Evolutionary conservation across 2,888 invertebrate species (phyloP), one percentile per base, ranked within the genome.

Genomic region (Eupelmus urozonus): DNA sequence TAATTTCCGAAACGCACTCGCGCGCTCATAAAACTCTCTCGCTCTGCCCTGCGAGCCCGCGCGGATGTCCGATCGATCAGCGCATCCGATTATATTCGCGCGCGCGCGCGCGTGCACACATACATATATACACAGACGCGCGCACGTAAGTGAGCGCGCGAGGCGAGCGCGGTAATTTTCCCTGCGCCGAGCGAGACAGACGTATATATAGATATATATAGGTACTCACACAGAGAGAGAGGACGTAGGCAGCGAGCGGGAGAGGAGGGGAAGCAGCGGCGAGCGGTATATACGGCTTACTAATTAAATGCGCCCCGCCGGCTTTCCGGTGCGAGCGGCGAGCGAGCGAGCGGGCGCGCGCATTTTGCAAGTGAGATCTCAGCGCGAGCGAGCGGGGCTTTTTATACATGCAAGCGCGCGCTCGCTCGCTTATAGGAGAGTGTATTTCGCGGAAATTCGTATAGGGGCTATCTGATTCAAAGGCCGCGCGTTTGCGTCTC

Each of bases 221-320:
- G 40, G 27, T 9, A n/a, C n/a, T n/a, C n/a, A n/a, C n/a, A n/a
- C n/a, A 27, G 57, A n/a, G 42, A 51, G 45, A 51, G 74, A 60
- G 51, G n/a, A 16, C 20, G 59, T 59, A 45, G n/a, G 23, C 9
- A 49, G 65, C 9, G 65, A 42, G 53, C 40, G 67, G 63, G 53
- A 40, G 70, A 60, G 55, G 25, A 34, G 51, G 53, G n/a, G 45
- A 27, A 25, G 40, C 3, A 49, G 20, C 16, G 25, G 57, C 0
- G 49, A 55, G 73, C 57, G 60, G 49, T 27, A 49, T 67, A n/a
- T 51, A 42, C 65, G 55, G 49, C 67, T 78, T 42, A 57, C 74
- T 74, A 78, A 78, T 78, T 74, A 78, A 78, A 73, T 73, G 75
- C 78, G 73, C 73, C 69, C 78, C 67, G 69, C 57, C 57, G 78